Evolutionary conservation across 2,113 vertebrate genomes (phyloP).

Genomic region (Australoheros scitulus): DNA sequence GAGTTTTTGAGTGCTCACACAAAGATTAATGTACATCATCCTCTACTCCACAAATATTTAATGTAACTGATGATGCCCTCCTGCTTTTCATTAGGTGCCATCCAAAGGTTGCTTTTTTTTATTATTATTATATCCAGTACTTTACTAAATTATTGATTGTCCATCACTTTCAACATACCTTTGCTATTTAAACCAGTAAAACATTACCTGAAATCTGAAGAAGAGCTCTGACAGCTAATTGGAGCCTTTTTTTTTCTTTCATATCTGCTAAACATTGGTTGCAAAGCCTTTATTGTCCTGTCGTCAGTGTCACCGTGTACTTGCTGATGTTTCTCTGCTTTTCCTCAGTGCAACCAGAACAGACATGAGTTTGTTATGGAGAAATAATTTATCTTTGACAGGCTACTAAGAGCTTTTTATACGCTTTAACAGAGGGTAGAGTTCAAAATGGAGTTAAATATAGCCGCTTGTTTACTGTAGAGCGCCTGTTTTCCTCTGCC

Average conservation of each 20-base stretch:
- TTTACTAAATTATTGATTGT: not conserved
- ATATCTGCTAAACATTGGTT: not conserved
- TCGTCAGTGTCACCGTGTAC: not conserved
- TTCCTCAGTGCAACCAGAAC: not conserved
- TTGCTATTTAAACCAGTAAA: not conserved
- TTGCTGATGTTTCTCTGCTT: not conserved
- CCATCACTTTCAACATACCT: not conserved
- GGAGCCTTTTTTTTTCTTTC: not conserved
- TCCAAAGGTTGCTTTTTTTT: not conserved
- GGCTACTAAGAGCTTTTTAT: not conserved
- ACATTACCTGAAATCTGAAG: not conserved
- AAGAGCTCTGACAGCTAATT: not conserved
- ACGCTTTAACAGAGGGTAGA: not conserved
- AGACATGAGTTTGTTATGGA: not conserved
- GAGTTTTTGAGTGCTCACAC: not conserved
- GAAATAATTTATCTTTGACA: not conserved
- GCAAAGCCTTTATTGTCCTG: not conserved
- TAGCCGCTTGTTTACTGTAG: slow-evolving; percentile 3
- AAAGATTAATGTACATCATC: not conserved
- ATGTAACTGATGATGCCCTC: not conserved
- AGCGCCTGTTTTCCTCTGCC: not conserved
- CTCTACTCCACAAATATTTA: not conserved
- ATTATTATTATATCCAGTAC: not conserved
- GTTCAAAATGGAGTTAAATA: not conserved
- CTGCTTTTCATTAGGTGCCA: not conserved